Evolutionary conservation across 1,140 invertebrate genomes (phyloP).

Genomic region (Epicauta chinensis): DNA sequence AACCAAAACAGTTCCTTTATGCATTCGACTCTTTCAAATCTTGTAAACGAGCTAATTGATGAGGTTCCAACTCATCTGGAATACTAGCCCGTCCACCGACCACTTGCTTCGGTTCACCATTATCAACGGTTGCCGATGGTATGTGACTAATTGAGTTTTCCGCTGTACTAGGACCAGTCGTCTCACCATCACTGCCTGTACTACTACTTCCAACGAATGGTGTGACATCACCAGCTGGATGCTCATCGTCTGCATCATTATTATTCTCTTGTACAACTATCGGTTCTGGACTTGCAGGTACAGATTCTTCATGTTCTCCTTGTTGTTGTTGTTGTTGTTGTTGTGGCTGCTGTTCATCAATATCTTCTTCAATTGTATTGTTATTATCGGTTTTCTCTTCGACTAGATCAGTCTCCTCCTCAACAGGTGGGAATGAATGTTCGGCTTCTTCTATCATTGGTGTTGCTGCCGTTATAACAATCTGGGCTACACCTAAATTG

Average conservation of each 20-base stretch:
- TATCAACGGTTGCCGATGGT: constrained; percentile 29
- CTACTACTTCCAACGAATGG: constrained; percentile 53
- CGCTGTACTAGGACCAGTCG: constrained; percentile 54
- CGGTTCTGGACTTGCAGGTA: constrained; percentile 3
- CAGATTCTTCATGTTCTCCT: constrained; percentile 35
- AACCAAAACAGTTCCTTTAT: constrained; percentile 43
- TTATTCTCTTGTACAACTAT: constrained; percentile 27
- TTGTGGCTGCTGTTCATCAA: no score
- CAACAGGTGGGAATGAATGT: constrained; percentile 55
- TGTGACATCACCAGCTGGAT: constrained; percentile 49
- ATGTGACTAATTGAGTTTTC: constrained; percentile 51
- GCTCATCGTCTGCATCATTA: constrained; percentile 32
- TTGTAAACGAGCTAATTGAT: constrained; percentile 75
- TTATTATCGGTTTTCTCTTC: neutral
- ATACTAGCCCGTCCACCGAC: constrained; percentile 69
- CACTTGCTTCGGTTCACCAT: constrained; percentile 54
- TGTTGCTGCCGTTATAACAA: constrained; percentile 82
- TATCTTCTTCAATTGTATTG: constrained; percentile 28
- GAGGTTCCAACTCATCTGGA: constrained; percentile 77
- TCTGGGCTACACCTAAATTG: constrained; percentile 72
- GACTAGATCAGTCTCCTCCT: constrained; percentile 35
- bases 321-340: no score
- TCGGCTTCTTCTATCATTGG: constrained; percentile 77
- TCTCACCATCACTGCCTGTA: constrained; percentile 54
- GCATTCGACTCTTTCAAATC: constrained; percentile 84